These are phyloP conservation scores for Corythoichthys intestinalis DNA, from an alignment of 2,113 vertebrate genomes.

Conservation along the genomic window DNA sequence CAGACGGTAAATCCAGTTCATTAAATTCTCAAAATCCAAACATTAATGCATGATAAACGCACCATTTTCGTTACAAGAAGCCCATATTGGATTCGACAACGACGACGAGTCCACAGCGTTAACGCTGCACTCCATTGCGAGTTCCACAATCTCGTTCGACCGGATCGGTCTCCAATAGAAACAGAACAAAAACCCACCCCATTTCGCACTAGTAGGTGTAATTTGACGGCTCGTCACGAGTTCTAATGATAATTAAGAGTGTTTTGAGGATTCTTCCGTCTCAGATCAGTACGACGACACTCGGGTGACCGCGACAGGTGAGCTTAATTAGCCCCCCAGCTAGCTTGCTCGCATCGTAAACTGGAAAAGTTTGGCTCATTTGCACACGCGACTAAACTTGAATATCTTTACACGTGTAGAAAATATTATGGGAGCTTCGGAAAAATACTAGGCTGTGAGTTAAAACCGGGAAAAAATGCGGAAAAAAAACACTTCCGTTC, in stretches of 20 bases:
- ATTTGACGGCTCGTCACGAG: background rate
- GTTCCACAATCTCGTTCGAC: background rate
- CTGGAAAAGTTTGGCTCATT: background rate
- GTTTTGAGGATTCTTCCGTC: background rate
- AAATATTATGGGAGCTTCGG: no score
- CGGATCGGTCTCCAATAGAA: background rate
- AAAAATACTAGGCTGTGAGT: background rate
- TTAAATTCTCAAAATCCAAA: background rate
- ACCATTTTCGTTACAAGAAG: background rate
- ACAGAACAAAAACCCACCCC: background rate
- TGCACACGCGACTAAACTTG: background rate
- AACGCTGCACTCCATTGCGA: constrained; percentile 3
- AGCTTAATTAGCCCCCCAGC: background rate
- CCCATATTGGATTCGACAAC: background rate
- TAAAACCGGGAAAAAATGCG: background rate
- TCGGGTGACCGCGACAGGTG: constrained; percentile 3
- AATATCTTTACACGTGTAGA: no score
- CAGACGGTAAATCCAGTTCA: background rate
- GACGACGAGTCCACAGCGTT: background rate
- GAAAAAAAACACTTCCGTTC: background rate
- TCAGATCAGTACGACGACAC: background rate
- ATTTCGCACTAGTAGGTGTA: background rate
- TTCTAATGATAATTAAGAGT: background rate
- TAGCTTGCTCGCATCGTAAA: background rate
- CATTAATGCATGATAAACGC: background rate